Conservation (phyloP, 2,113 vertebrate species). For the Pantherophis guttatus region DNA sequence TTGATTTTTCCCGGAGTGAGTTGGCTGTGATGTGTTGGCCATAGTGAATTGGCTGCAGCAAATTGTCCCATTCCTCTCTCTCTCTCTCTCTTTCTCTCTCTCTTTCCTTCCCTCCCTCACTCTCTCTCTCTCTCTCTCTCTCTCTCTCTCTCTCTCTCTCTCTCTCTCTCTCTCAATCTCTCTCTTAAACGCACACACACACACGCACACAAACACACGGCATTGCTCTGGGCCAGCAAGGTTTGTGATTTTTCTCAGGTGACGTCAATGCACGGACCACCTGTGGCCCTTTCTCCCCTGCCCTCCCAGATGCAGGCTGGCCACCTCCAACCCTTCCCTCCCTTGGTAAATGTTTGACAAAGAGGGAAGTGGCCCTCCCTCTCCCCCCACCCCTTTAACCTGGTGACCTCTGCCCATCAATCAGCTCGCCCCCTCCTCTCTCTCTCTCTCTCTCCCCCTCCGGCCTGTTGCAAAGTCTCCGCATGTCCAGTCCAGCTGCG, state of each 20-base stretch:
- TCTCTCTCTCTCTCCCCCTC: neutral
- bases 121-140: too few species aligned
- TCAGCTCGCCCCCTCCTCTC: neutral
- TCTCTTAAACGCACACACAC: too few species aligned
- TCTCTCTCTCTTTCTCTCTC: too few species aligned
- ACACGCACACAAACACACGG: too few species aligned
- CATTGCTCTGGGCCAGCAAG: too few species aligned
- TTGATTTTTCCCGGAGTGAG: too few species aligned
- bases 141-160: too few species aligned
- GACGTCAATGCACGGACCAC: neutral
- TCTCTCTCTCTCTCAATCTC: too few species aligned
- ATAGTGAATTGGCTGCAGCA: too few species aligned
- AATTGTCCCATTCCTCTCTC: too few species aligned
- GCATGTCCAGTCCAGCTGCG: neutral
- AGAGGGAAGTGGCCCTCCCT: neutral
- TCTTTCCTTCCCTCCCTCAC: too few species aligned
- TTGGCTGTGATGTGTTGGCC: too few species aligned
- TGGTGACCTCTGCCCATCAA: neutral
- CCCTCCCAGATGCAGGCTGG: neutral
- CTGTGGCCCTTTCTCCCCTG: neutral
- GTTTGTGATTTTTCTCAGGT: neutral
- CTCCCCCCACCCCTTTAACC: neutral
- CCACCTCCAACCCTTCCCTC: neutral
- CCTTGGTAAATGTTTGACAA: slow-evolving; percentile 5
- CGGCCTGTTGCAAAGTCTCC: neutral